phyloP scores from a whole-genome alignment of 2,113 vertebrate genomes.

The Ardeotis arabs region DNA sequence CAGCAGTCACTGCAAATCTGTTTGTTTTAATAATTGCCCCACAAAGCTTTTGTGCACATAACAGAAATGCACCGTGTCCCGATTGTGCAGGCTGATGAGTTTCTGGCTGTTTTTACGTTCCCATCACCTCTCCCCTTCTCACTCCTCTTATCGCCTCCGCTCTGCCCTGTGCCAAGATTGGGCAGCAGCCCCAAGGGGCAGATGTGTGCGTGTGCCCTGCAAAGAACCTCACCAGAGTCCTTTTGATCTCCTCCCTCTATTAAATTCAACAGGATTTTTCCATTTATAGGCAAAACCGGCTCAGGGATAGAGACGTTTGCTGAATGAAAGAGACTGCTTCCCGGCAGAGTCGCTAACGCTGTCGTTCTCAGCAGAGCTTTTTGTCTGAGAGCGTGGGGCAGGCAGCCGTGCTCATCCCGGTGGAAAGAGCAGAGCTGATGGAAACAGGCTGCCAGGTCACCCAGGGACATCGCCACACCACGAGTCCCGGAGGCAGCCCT shows the following conservation, averaged over 20 bases:
- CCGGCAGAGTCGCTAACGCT: not conserved
- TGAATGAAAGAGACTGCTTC: not conserved
- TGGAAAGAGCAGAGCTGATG: not conserved
- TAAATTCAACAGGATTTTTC: constrained; percentile 55
- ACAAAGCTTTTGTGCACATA: not conserved
- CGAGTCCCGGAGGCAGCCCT: not conserved
- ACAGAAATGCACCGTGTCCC: not conserved
- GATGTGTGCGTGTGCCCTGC: not conserved
- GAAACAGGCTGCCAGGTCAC: not conserved
- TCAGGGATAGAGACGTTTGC: not conserved
- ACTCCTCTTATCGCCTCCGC: not conserved
- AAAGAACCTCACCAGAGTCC: not conserved
- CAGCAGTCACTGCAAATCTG: not conserved
- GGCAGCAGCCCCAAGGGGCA: not conserved
- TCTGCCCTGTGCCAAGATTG: accelerated
- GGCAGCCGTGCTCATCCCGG: not conserved
- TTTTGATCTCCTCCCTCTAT: not conserved
- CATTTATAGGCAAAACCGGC: not conserved
- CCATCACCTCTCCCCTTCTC: not conserved
- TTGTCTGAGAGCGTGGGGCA: not conserved
- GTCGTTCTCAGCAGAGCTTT: not conserved
- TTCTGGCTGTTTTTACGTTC: not conserved
- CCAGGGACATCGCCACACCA: not conserved
- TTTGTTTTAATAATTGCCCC: not conserved
- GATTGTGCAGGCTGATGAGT: not conserved